Conservation (phyloP, 2,888 invertebrate species). For the Drosophila histrio region DNA sequence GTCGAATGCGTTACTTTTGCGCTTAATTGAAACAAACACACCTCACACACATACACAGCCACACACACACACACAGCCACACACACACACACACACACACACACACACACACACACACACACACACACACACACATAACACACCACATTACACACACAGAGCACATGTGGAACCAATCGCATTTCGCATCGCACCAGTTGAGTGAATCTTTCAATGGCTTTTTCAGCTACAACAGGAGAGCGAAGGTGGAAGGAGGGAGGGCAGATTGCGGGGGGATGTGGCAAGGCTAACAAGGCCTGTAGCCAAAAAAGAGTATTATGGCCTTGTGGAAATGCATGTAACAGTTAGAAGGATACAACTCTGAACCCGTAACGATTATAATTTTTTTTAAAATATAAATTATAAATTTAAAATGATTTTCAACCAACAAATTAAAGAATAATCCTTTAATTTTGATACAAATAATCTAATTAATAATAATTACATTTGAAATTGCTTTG, state of each 20-base stretch:
- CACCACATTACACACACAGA: conserved; percentile 20
- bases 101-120: conserved; percentile 15
- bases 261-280: neutral
- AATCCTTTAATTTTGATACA: no score
- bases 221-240: neutral
- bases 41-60: conserved; percentile 17
- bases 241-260: neutral
- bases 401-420: no score
- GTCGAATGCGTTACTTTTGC: conserved; percentile 50
- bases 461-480: no score
- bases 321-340: no score
- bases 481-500: no score
- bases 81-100: conserved; percentile 22
- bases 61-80: conserved; percentile 14
- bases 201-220: conserved; percentile 44
- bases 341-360: no score
- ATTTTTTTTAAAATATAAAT: no score
- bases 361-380: no score
- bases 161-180: conserved; percentile 72
- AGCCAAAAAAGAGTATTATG: neutral
- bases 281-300: conserved; percentile 18
- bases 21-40: conserved; percentile 66
- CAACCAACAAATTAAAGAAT: no score
- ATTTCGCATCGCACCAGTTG: conserved; percentile 66
- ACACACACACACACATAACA: conserved; percentile 15